Evolutionary conservation across 1,140 invertebrate species (phyloP).

Genomic region (Panagrolaimus sp.): DNA sequence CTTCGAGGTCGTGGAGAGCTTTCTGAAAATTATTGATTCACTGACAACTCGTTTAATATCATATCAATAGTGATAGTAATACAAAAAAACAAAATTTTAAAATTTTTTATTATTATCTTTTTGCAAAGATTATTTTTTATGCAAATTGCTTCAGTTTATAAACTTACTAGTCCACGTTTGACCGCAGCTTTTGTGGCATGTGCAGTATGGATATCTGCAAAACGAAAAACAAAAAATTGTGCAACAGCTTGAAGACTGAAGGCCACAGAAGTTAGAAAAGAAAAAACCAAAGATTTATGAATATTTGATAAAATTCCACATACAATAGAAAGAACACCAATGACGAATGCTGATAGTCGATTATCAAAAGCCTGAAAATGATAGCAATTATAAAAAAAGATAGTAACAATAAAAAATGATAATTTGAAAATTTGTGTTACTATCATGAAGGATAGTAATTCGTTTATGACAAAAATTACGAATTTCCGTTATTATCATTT

Average conservation of each 20-base stretch:
- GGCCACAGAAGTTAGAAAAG: not conserved
- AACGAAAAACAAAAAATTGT: conserved; percentile 5
- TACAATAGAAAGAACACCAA: not conserved
- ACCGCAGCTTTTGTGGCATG: not conserved
- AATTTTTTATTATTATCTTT: no score
- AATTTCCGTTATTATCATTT: no score
- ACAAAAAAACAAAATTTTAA: no score
- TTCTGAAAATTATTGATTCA: not conserved
- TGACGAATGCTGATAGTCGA: not conserved
- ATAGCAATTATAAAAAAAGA: not conserved
- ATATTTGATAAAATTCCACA: not conserved
- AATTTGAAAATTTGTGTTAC: no score
- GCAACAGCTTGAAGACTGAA: not conserved
- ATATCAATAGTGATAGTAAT: no score
- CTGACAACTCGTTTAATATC: no score
- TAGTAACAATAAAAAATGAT: no score
- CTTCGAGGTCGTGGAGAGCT: not conserved
- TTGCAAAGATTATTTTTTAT: no score
- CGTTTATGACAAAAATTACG: no score
- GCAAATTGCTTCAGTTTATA: not conserved
- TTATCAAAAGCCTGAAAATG: conserved; percentile 5
- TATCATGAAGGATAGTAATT: no score
- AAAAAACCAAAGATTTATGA: not conserved
- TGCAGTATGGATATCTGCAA: not conserved
- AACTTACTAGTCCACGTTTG: not conserved